Evolutionary conservation across 2,888 invertebrate species (phyloP).

Genomic region (Heliconius hortense): DNA sequence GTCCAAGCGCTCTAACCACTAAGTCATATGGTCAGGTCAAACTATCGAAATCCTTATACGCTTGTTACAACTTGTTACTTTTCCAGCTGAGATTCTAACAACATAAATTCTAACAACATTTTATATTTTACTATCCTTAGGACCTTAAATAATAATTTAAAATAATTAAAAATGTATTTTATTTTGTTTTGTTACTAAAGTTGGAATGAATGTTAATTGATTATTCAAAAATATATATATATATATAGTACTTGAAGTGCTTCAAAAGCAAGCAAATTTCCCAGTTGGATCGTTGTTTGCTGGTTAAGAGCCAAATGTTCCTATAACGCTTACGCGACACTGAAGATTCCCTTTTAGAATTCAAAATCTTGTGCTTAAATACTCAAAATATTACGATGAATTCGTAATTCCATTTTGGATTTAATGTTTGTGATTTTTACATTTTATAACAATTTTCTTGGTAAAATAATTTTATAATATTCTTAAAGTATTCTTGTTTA

Average conservation of each 20-base stretch:
- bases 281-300: conserved; percentile 38
- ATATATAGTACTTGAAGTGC: conserved; percentile 25
- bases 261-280: conserved; percentile 34
- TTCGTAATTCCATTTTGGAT: conserved; percentile 25
- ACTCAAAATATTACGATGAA: conserved; percentile 25
- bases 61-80: no score
- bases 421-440: conserved; percentile 1
- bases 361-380: conserved; percentile 36
- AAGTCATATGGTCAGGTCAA: no score
- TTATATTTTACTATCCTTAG: no score
- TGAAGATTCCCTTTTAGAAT: conserved; percentile 40
- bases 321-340: conserved; percentile 37
- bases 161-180: neutral
- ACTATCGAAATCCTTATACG: no score
- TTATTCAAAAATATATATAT: conserved; percentile 28
- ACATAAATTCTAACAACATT: no score
- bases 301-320: conserved; percentile 41
- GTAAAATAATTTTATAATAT: neutral
- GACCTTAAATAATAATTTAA: neutral
- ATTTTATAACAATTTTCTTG: neutral
- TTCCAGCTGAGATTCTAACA: no score
- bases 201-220: neutral
- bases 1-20: no score
- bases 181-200: neutral
- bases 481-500: neutral